phyloP scores from a whole-genome alignment of 2,797 vertebrate species.

The Gymnoscopelus microlampas region DNA sequence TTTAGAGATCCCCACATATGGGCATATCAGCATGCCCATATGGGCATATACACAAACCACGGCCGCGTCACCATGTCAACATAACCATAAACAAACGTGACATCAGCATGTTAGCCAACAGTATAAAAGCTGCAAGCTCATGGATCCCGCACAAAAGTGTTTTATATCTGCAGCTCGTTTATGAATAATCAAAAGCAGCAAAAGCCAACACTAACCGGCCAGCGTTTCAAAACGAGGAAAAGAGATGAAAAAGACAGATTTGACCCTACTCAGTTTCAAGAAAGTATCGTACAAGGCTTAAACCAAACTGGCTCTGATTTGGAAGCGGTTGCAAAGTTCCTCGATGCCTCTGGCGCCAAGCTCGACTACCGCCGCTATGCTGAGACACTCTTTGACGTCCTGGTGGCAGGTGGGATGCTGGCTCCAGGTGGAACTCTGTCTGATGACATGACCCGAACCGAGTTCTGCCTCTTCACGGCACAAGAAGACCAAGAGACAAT shows the following conservation, averaged over 20 bases:
- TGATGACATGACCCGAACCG: constrained; percentile 94
- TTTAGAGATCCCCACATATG: no score
- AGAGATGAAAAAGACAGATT: constrained; percentile 99
- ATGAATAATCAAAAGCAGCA: constrained; percentile 99
- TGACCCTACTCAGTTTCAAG: constrained; percentile 99
- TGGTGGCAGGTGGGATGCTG: constrained; percentile 99
- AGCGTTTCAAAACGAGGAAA: constrained; percentile 99
- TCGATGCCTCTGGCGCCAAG: constrained; percentile 97
- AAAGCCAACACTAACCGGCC: constrained; percentile 99
- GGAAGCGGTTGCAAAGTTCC: constrained; percentile 98
- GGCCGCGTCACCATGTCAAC: no score
- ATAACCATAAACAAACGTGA: no score
- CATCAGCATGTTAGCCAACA: no score
- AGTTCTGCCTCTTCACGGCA: constrained; percentile 97
- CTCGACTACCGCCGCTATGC: constrained; percentile 99
- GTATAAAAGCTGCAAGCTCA: no score
- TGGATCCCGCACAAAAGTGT: not conserved
- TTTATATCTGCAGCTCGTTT: constrained; percentile 91
- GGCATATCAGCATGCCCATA: no score
- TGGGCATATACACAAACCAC: no score
- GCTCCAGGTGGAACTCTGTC: constrained; percentile 95
- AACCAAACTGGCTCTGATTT: constrained; percentile 97
- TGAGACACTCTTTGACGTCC: constrained; percentile 97
- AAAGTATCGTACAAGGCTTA: constrained; percentile 98
- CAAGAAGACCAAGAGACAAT: constrained; percentile 98